phyloP scores from a whole-genome alignment of 2,888 invertebrate genomes.

The Tyria jacobaeae region DNA sequence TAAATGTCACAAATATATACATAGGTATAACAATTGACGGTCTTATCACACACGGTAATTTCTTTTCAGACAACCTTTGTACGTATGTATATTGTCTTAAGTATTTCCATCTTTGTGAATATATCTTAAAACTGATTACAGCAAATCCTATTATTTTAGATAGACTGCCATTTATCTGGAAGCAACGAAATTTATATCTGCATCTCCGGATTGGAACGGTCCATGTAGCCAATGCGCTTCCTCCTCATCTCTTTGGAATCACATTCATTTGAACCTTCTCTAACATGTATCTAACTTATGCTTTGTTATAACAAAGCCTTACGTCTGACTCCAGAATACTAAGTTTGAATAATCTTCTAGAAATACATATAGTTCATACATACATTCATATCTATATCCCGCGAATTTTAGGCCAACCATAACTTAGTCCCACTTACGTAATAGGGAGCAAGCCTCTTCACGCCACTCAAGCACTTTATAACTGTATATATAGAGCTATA shows the following conservation, averaged over 20 bases:
- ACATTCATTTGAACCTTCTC: neutral
- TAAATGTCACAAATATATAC: no score
- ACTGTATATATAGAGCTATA: no score
- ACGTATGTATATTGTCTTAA: no score
- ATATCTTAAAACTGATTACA: neutral
- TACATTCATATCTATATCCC: no score
- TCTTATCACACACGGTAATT: no score
- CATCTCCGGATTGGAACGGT: neutral
- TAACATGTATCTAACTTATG: neutral
- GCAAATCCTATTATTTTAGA: neutral
- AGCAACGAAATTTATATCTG: neutral
- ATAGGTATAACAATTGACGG: no score
- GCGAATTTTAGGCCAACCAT: no score
- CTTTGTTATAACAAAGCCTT: neutral
- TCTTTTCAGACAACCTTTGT: no score
- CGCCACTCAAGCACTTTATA: no score
- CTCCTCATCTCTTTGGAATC: neutral
- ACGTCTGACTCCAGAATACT: neutral
- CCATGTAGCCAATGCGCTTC: slow-evolving; percentile 1
- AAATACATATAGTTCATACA: no score
- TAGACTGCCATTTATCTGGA: neutral
- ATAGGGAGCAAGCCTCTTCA: no score
- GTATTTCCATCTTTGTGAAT: neutral
- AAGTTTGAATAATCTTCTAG: neutral
- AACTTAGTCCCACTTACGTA: no score